Evolutionary conservation across 2,888 invertebrate genomes (phyloP), one percentile per base, ranked within the genome.

Genomic region (Lasioglossum malachurum): DNA sequence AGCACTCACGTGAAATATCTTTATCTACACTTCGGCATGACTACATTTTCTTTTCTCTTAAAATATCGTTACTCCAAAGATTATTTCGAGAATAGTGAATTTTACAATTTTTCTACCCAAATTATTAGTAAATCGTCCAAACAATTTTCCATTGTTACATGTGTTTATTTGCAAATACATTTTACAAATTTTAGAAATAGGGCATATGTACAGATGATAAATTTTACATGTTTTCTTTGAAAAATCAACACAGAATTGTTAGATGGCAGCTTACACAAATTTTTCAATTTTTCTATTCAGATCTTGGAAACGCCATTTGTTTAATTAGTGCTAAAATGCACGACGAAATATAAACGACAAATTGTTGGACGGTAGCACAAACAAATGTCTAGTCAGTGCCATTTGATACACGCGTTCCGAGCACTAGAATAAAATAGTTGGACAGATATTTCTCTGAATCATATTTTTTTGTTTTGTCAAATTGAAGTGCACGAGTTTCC

Each of bases 391-490:
- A 3, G 12, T 60, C 19, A 8, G 60, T n/a, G 27, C 8, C 12
- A 10, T 27, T n/a, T 27, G 4, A 31, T 64, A 27, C 4, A 60
- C n/a, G n/a, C 10, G 12, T n/a, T 1, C 4, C 10, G 27, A 31
- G 31, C 16, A 16, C 64, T 16, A 67, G 31, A 67, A 67, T 16
- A 35, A 27, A 67, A 67, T 67, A 31, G 23, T 67, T 19, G 14
- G 27, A 67, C 64, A 27, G 64, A 31, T 7, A 31, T 31, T 31
- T 16, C 14, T 31, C 64, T 0, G 64, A 19, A 49, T 46, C 60
- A 35, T 53, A 53, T 31, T 69, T 64, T 67, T 67, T 35, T 41
- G 41, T 41, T 76, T 46, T 19, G 38, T 44, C n/a, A 74, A 69
- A 76, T 77, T 81, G 44, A 27, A 57, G 8, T 35, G n/a, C 57